These are phyloP conservation scores for Phlogophora meticulosa DNA, from an alignment of 2,888 invertebrate species.

Conservation along the genomic window DNA sequence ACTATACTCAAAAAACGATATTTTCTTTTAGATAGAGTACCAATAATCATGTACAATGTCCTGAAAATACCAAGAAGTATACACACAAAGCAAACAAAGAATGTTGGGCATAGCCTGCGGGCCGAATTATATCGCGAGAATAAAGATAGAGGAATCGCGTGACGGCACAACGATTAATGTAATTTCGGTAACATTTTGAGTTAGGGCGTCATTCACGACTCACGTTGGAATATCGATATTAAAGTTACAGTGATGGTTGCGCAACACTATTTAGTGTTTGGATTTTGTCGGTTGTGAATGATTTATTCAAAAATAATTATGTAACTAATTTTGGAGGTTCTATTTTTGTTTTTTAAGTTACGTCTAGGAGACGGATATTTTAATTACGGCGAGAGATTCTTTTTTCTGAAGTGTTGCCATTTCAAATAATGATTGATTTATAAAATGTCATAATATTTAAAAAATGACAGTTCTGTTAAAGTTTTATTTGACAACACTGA, in stretches of 20 bases:
- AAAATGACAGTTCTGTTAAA: background rate
- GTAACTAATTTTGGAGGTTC: no score
- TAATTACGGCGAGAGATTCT: no score
- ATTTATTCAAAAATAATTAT: background rate
- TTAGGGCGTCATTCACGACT: slow-evolving; percentile 70
- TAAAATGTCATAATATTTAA: background rate
- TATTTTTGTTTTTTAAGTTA: no score
- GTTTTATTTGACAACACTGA: no score
- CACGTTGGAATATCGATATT: slow-evolving; percentile 50
- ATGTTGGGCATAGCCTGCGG: slow-evolving; percentile 82
- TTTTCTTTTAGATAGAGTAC: background rate
- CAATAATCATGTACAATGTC: slow-evolving; percentile 38
- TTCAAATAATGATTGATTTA: background rate
- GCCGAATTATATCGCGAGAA: slow-evolving; percentile 84
- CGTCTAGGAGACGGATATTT: no score
- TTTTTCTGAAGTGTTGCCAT: background rate
- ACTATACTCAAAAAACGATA: background rate
- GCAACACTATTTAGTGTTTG: slow-evolving; percentile 34
- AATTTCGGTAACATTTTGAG: slow-evolving; percentile 82
- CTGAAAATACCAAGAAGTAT: slow-evolving; percentile 37
- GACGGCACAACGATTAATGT: slow-evolving; percentile 83
- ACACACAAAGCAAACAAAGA: slow-evolving; percentile 72
- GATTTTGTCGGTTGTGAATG: background rate
- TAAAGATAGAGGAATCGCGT: slow-evolving; percentile 89
- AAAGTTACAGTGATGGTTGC: slow-evolving; percentile 33